Evolutionary conservation across 2,888 invertebrate genomes (phyloP).

Genomic region (Galerucella pusilla): DNA sequence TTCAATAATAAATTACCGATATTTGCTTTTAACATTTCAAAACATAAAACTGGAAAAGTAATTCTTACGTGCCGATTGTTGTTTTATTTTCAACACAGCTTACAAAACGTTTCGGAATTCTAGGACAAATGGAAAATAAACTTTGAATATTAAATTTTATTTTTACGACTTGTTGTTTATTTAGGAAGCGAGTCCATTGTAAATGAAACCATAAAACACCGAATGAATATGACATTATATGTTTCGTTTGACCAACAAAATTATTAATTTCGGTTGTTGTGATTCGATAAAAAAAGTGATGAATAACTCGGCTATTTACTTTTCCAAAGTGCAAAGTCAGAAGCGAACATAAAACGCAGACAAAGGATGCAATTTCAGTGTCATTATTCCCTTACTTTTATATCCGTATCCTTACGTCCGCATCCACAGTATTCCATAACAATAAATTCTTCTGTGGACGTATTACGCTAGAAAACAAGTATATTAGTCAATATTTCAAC

Average conservation of each 20-base stretch:
- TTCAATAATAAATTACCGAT: conserved; percentile 14
- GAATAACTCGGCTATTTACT: conserved; percentile 9
- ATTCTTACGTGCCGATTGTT: background rate
- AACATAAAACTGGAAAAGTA: conserved; percentile 7
- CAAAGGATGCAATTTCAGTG: conserved; percentile 28
- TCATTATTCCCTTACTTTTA: conserved; percentile 39
- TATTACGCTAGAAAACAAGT: conserved; percentile 37
- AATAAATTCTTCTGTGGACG: conserved; percentile 35
- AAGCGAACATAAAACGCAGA: conserved; percentile 29
- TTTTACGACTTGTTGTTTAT: background rate
- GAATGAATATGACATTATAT: background rate
- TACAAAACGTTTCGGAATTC: background rate
- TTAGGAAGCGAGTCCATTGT: background rate
- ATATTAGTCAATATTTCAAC: conserved; percentile 39
- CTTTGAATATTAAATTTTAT: background rate
- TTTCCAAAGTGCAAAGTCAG: conserved; percentile 24
- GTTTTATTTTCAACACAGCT: background rate
- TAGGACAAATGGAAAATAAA: background rate
- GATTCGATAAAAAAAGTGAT: background rate
- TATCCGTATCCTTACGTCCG: conserved; percentile 18
- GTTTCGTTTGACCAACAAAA: no score
- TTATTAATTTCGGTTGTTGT: no score
- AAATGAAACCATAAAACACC: conserved; percentile 9
- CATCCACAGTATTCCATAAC: conserved; percentile 27
- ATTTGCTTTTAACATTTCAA: conserved; percentile 20